phyloP scores from a whole-genome alignment of 1,140 invertebrate genomes.

The Fopius arisanus region DNA sequence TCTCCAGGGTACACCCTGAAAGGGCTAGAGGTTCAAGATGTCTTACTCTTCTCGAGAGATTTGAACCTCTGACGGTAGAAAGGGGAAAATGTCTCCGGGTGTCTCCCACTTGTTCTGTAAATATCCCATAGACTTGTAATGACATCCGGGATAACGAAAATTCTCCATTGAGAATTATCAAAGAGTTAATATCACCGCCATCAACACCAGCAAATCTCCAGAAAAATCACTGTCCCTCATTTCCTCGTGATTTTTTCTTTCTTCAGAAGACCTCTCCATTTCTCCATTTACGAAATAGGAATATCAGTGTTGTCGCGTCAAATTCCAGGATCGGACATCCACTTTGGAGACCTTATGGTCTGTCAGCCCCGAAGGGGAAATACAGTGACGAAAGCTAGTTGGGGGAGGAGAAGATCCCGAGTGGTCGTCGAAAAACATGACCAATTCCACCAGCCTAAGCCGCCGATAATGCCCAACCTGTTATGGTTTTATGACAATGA shows the following conservation, averaged over 20 bases:
- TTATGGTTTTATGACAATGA: constrained; percentile 24
- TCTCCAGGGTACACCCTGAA: constrained; percentile 28
- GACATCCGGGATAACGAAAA: constrained; percentile 32
- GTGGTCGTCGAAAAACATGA: neutral
- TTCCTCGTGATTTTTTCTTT: neutral
- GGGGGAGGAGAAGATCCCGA: neutral
- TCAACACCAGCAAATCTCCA: neutral
- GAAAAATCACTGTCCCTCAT: neutral
- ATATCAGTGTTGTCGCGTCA: neutral
- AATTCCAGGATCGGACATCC: neutral
- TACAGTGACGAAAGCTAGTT: neutral
- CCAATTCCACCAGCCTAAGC: constrained; percentile 5
- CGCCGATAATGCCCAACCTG: constrained; percentile 25
- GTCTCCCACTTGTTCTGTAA: constrained; percentile 34
- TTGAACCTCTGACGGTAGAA: constrained; percentile 21
- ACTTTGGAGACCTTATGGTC: neutral
- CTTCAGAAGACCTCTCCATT: neutral
- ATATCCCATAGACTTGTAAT: constrained; percentile 29
- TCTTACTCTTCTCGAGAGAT: constrained; percentile 29
- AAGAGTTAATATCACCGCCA: neutral
- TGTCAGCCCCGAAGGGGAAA: neutral
- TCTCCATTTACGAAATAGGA: constrained; percentile 1
- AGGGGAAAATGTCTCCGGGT: constrained; percentile 12
- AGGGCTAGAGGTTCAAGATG: constrained; percentile 39
- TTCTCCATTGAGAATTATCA: constrained; percentile 3